A percentile compares a stretch with the other conserved stretches of the same genome.
phyloP scores from a whole-genome alignment of 2,888 invertebrate species.

The Beris morrisii region DNA sequence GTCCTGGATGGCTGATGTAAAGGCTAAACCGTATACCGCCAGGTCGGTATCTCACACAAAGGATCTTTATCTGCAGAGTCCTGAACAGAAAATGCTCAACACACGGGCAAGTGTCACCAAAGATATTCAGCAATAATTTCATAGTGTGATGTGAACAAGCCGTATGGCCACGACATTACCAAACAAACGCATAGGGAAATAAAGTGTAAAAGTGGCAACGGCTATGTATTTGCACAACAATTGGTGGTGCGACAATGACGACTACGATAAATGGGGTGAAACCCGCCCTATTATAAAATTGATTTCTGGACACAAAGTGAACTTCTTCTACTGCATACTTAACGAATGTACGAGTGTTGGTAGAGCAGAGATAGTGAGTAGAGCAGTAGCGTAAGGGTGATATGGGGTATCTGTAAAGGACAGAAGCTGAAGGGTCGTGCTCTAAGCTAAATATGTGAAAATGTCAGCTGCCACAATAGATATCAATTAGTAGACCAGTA shows the following conservation, averaged over 20 bases:
- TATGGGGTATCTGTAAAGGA: conserved; percentile 7
- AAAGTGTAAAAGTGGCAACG: conserved; percentile 22
- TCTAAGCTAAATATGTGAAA: conserved; percentile 30
- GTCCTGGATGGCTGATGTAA: too few relatives aligned
- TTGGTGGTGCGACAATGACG: conserved; percentile 7
- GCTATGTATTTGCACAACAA: conserved; percentile 18
- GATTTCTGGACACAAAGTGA: conserved; percentile 19
- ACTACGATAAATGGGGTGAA: conserved; percentile 8
- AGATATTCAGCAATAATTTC: not conserved
- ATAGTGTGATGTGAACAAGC: conserved; percentile 43
- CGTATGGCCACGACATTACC: conserved; percentile 25
- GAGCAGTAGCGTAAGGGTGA: conserved; percentile 9
- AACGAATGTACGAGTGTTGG: not conserved
- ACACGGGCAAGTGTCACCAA: too few relatives aligned
- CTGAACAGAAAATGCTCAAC: too few relatives aligned
- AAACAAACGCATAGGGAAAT: conserved; percentile 9
- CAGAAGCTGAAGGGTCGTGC: conserved; percentile 12
- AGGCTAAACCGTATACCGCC: too few relatives aligned
- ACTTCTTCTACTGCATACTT: conserved; percentile 4
- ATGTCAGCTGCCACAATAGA: conserved; percentile 30
- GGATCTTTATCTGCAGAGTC: too few relatives aligned
- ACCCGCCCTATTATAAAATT: conserved; percentile 18
- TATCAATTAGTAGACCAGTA: conserved; percentile 31
- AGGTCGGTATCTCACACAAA: too few relatives aligned
- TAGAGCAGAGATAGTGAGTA: not conserved